These are phyloP conservation scores for Solea solea DNA, from an alignment of 2,113 vertebrate species.

Conservation along the genomic window DNA sequence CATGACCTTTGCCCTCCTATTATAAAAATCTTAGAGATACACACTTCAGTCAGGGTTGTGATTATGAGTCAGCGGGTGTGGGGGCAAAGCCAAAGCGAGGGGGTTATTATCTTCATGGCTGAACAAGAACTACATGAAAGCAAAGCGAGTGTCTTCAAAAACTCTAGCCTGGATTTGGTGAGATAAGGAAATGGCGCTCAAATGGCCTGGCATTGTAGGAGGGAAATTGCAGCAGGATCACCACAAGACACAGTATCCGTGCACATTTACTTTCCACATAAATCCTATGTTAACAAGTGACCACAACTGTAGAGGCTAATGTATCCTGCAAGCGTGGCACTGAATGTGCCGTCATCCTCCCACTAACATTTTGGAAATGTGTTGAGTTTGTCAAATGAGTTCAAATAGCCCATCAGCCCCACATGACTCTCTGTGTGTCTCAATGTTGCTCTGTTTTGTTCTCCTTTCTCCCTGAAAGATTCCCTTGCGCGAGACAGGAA, in stretches of 20 bases:
- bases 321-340: neutral
- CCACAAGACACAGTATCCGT: constrained; percentile 54
- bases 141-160: constrained; percentile 60
- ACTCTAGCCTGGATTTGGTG: constrained; percentile 37
- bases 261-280: constrained; percentile 62
- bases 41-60: constrained; percentile 59
- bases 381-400: neutral
- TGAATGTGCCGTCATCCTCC: neutral
- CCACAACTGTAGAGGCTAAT: constrained; percentile 44
- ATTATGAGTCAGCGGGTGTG: constrained; percentile 64
- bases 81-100: neutral
- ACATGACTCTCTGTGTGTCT: too few species aligned
- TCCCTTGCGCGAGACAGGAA: too few species aligned
- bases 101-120: constrained; percentile 64
- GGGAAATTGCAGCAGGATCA: constrained; percentile 52
- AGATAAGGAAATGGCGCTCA: constrained; percentile 65
- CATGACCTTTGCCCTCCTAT: constrained; percentile 45
- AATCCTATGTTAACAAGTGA: constrained; percentile 67
- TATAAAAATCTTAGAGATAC: constrained; percentile 69
- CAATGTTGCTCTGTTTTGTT: too few species aligned
- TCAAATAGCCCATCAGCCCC: neutral
- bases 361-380: neutral
- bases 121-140: constrained; percentile 65
- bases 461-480: too few species aligned
- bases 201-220: constrained; percentile 50